phyloP scores from a whole-genome alignment of 2,113 vertebrate genomes.

The Glaucidium brasilianum region DNA sequence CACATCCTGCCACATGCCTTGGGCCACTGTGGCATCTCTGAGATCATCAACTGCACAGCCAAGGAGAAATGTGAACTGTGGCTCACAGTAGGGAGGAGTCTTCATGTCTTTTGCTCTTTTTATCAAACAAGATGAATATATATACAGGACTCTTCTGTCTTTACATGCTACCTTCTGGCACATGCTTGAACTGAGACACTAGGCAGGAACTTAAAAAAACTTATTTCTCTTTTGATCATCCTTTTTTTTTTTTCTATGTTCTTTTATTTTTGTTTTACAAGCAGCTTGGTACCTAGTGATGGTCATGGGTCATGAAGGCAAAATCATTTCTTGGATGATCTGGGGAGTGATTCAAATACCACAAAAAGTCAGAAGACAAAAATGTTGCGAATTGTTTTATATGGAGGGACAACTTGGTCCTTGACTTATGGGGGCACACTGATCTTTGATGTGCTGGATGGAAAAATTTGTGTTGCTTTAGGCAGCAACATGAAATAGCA shows the following conservation, averaged over 20 bases:
- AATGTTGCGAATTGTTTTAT: neutral
- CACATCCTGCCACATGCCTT: neutral
- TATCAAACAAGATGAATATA: too few relatives aligned
- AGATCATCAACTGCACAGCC: neutral
- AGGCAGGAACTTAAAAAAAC: too few relatives aligned
- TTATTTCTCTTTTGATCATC: neutral
- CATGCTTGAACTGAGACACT: neutral
- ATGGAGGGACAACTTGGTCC: neutral
- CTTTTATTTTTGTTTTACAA: neutral
- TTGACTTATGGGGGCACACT: neutral
- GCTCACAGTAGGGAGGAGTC: neutral
- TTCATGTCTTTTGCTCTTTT: neutral
- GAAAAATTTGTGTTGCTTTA: neutral
- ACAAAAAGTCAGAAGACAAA: neutral
- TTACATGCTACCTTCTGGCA: neutral
- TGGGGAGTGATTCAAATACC: neutral
- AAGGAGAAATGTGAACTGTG: neutral
- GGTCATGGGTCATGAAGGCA: neutral
- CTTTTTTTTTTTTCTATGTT: neutral
- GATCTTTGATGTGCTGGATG: neutral
- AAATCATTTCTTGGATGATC: neutral
- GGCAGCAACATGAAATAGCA: neutral
- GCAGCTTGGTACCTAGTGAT: accelerated
- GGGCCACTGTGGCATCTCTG: neutral
- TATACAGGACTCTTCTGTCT: neutral